Percentiles rank a stretch among this genome's conserved stretches.
phyloP scores from a whole-genome alignment of 2,888 invertebrate genomes.

The Myopa tessellatipennis region DNA sequence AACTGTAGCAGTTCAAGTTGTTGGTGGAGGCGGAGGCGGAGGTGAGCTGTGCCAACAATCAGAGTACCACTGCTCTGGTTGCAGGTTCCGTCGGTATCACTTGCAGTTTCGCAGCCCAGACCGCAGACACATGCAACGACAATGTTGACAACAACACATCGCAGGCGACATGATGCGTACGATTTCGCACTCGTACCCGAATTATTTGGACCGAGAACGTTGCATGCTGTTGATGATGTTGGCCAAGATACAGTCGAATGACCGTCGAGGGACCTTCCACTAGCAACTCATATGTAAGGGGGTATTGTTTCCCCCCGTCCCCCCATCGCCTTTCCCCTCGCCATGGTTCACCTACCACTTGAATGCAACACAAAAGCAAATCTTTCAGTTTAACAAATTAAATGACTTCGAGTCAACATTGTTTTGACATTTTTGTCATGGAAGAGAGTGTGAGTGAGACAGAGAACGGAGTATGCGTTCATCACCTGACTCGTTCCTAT shows the following conservation, averaged over 20 bases:
- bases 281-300: not conserved
- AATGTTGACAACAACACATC: slow-evolving; percentile 22
- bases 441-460: not conserved
- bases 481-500: not conserved
- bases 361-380: slow-evolving; percentile 48
- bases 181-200: not conserved
- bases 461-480: not conserved
- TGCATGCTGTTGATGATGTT: slow-evolving; percentile 35
- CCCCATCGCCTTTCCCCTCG: not conserved
- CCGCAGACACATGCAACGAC: slow-evolving; percentile 39
- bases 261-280: not conserved
- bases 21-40: not conserved
- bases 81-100: slow-evolving; percentile 22
- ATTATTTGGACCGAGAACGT: slow-evolving; percentile 14
- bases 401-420: slow-evolving; percentile 57
- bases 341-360: not conserved
- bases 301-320: not conserved
- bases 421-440: slow-evolving; percentile 40
- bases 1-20: slow-evolving; percentile 13
- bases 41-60: not conserved
- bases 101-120: slow-evolving; percentile 29
- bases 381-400: slow-evolving; percentile 68
- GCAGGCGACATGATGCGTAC: not conserved
- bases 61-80: not conserved
- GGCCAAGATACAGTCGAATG: slow-evolving; percentile 4